A percentile compares a stretch with the other conserved stretches of the same genome.
Conservation (phyloP, 1,140 invertebrate species). For the Drosophila nigromelanica region DNA sequence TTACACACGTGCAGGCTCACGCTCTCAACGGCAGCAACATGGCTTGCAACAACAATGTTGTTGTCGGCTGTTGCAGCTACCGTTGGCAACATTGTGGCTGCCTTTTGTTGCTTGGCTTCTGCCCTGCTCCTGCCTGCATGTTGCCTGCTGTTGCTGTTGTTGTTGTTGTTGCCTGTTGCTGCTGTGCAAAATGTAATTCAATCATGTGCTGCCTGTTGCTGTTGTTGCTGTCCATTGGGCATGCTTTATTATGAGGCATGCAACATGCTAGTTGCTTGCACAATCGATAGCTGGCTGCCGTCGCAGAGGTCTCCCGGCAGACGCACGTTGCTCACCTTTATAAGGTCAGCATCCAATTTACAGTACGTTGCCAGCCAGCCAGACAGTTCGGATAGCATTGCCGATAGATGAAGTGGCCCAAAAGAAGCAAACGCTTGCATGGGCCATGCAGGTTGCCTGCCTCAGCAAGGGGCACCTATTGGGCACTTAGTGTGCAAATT, state of each 20-base stretch:
- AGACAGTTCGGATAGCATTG: conserved; percentile 8
- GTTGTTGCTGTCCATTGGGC: conserved; percentile 35
- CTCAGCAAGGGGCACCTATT: conserved; percentile 9
- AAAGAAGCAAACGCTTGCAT: conserved; percentile 5
- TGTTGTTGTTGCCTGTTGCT: conserved; percentile 28
- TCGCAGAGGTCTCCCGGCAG: conserved; percentile 23
- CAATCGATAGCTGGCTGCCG: conserved; percentile 47
- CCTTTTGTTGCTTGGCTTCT: conserved; percentile 51
- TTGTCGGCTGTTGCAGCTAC: conserved; percentile 57
- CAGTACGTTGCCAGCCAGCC: neutral
- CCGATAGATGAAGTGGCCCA: conserved; percentile 33
- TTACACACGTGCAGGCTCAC: conserved; percentile 38
- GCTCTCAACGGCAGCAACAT: conserved; percentile 40
- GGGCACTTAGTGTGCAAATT: conserved; percentile 29
- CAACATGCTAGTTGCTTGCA: conserved; percentile 60
- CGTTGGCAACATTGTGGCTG: conserved; percentile 63
- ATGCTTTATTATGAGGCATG: conserved; percentile 60
- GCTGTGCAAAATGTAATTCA: conserved; percentile 78
- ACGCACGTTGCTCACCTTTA: conserved; percentile 79
- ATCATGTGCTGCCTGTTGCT: conserved; percentile 62
- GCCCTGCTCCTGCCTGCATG: conserved; percentile 37
- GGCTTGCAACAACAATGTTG: conserved; percentile 27
- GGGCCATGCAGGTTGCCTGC: conserved; percentile 18
- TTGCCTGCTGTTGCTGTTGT: conserved; percentile 33
- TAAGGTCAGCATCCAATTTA: conserved; percentile 68